Conservation (phyloP, 1,140 invertebrate species). For the Sinella curviseta region DNA sequence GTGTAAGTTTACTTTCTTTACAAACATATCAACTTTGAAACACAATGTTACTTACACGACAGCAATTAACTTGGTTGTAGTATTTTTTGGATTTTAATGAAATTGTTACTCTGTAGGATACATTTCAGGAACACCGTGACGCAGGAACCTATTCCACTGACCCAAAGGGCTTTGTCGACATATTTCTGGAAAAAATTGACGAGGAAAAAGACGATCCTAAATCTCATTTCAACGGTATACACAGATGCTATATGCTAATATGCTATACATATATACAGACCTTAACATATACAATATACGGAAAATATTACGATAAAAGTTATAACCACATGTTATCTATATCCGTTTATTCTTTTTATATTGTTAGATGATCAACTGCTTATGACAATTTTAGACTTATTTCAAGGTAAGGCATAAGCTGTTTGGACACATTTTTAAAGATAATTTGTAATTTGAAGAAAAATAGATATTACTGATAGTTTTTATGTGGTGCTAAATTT, state of each 20-base stretch:
- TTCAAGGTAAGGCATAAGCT: background rate
- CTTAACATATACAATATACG: background rate
- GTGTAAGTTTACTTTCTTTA: background rate
- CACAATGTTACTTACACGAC: background rate
- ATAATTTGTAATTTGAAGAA: background rate
- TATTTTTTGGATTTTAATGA: background rate
- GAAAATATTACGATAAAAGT: background rate
- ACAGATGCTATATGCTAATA: no score
- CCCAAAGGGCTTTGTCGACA: constrained; percentile 33
- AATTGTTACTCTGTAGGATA: constrained; percentile 16
- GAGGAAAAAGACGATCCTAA: background rate
- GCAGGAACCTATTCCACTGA: constrained; percentile 6
- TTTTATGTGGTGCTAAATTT: background rate
- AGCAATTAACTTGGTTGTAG: background rate
- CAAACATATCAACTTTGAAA: background rate
- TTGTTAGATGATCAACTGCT: constrained; percentile 3
- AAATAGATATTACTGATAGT: background rate
- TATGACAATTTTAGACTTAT: background rate
- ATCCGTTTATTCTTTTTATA: background rate
- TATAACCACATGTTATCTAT: background rate
- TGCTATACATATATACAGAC: no score
- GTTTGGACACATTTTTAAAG: background rate
- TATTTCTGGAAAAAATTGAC: constrained; percentile 39
- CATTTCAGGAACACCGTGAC: constrained; percentile 6
- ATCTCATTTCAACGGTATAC: background rate